Evolutionary conservation across 2,888 invertebrate species (phyloP).

Genomic region (Glaucopsyche alexis): DNA sequence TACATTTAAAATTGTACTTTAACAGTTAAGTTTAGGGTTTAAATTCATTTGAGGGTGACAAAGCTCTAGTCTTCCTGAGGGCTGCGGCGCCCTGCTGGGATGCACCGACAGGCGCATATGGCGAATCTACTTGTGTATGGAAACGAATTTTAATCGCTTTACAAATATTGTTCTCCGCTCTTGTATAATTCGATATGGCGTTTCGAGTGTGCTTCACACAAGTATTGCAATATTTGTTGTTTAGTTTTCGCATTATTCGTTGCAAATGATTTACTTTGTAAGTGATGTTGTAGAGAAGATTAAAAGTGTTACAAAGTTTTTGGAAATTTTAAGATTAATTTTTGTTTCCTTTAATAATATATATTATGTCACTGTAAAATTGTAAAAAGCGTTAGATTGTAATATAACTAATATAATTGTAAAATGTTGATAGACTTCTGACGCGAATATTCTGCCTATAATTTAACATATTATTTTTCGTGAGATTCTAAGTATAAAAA

Average conservation of each 20-base stretch:
- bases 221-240: constrained; percentile 1
- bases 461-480: no score
- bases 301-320: neutral
- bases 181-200: constrained; percentile 22
- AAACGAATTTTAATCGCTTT: constrained; percentile 45
- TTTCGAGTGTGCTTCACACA: neutral
- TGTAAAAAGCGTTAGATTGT: no score
- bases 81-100: constrained; percentile 52
- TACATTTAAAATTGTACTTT: constrained; percentile 9
- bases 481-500: no score
- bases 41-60: constrained; percentile 4
- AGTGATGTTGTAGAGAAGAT: neutral
- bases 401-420: no score
- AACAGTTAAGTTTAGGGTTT: neutral
- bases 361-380: no score
- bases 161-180: constrained; percentile 39
- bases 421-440: no score
- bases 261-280: constrained; percentile 16
- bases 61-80: constrained; percentile 41
- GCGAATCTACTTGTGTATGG: constrained; percentile 45
- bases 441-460: no score
- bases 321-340: neutral
- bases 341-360: neutral
- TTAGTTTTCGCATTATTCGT: constrained; percentile 17
- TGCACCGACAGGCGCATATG: constrained; percentile 58